Base-by-base conservation (phyloP, 2,888 invertebrate genomes). In the Mythimna ferrago region DNA sequence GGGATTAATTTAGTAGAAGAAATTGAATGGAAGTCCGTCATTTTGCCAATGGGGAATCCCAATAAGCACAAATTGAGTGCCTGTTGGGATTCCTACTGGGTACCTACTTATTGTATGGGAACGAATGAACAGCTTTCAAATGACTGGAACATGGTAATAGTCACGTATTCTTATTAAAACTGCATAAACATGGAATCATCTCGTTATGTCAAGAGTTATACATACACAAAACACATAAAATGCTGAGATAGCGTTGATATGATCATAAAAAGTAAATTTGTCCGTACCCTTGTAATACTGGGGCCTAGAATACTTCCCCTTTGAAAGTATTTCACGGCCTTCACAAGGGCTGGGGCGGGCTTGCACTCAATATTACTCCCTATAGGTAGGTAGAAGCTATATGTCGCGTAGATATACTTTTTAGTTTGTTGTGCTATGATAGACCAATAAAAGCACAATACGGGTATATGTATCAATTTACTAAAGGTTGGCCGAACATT, bases 191-290 rank as follows among this genome's bases (percentile, higher is more conserved):
- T 69, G 56, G 44, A 64, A 65, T 16, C 51, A 51, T 26, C 63
- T 48, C 60, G 44, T 68, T 69, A 69, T 41, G 53, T 56, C 60
- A 70, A 77, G 70, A 58, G 11, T 51, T 73, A 71, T 73, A 62
- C 26, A 63, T 77, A 74, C 67, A 71, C 69, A 61, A 61, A 74
- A 76, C 74, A 51, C 71, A 83, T 86, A 84, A 86, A 87, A 87
- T 73, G 78, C 75, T 71, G 74, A 82, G 84, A 86, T 83, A 82
- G 83, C 81, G 72, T 79, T 86, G 82, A 86, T 86, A 87, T 83
- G 83, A 87, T 84, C 86, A 80, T 89, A 89, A 89, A 86, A 89
- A 88, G 77, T 75, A 84, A 86, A 87, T 86, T 87, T 85, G 85
- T 79, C 76, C 84, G 75, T 78, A 87, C 87, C 88, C 89, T 79